Evolutionary conservation across 2,797 vertebrate species (phyloP), one percentile per base, ranked within the genome.

Genomic region (Oceanodroma leucorhoa): DNA sequence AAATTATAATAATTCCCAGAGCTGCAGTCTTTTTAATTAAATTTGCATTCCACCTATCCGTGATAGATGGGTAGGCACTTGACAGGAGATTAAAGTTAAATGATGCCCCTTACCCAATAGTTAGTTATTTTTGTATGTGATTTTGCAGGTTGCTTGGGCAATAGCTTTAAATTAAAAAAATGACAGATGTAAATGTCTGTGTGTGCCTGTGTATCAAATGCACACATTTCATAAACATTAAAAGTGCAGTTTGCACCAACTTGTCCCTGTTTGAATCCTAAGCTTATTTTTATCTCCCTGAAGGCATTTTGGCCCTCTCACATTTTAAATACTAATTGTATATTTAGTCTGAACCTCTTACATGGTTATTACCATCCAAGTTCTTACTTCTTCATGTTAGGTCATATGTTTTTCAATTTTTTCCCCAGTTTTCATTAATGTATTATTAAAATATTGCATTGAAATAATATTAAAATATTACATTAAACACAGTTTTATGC

Each of bases 21-120:
- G 54, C 66, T 92, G 34, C 60, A 76, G 30, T 84, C 60, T 89
- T 91, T 69, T 96, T 83, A 95, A 96, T 94, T 97, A 94, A 90
- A 70, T 93, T 91, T 95, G 38, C 80, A 89, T 95, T 77, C 43
- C 40, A 92, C 90, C 79, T 89, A 46, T 75, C 64, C 11, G 5
- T 86, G 66, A 96, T 79, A 69, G 71, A 93, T 93, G 65, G 55
- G 36, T 38, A 94, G 57, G 51, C 60, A 83, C 54, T 90, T 96
- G 55, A 75, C 61, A 92, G 65, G 38, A 77, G 66, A 94, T 89
- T 93, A 78, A 90, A 91, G n/a, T 89, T 73, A 94, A 90, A 87
- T 93, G 30, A 57, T 83, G 30, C 8, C 69, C 30, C 11, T 50
- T 57, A 41, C 73, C 36, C 61, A 89, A 55, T 50, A 65, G 64